Conservation (phyloP, 2,113 vertebrate species). For the Dicentrarchus labrax region DNA sequence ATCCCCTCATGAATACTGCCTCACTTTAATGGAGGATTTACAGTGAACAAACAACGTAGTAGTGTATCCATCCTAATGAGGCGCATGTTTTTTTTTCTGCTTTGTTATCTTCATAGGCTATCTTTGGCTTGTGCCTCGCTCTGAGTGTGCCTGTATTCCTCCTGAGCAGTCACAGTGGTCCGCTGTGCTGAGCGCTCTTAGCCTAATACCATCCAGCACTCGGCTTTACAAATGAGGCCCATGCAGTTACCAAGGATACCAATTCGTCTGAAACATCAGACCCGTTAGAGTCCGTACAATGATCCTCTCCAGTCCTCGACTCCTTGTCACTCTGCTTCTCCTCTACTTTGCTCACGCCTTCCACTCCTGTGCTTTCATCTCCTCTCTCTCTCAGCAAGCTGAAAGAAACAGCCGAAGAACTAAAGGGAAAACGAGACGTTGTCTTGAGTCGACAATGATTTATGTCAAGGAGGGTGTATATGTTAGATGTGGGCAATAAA, state of each 20-base stretch:
- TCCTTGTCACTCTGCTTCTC: conserved; percentile 54
- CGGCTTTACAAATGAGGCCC: conserved; percentile 80
- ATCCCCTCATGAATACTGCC: not conserved
- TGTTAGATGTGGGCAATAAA: not conserved
- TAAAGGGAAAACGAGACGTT: conserved; percentile 3
- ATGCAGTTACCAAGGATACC: conserved; percentile 85
- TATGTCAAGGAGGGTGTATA: conserved; percentile 9
- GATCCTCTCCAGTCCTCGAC: conserved; percentile 67
- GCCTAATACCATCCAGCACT: conserved; percentile 72
- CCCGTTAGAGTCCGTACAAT: conserved; percentile 60
- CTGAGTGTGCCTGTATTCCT: conserved; percentile 42
- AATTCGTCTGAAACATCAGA: conserved; percentile 74
- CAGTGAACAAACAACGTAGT: conserved; percentile 13
- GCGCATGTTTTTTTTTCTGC: not conserved
- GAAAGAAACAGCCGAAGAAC: conserved; percentile 16
- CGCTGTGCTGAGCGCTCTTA: conserved; percentile 44
- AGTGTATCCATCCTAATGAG: conserved; percentile 32
- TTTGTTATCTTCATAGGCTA: conserved; percentile 17
- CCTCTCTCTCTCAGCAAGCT: conserved; percentile 33
- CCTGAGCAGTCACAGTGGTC: conserved; percentile 33
- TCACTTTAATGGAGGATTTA: conserved; percentile 38
- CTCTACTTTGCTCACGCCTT: conserved; percentile 57
- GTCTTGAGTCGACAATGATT: conserved; percentile 3
- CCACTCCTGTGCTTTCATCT: conserved; percentile 60
- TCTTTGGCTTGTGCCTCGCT: conserved; percentile 27